Base-by-base conservation (phyloP, 2,888 invertebrate genomes). In the Idaea biselata region DNA sequence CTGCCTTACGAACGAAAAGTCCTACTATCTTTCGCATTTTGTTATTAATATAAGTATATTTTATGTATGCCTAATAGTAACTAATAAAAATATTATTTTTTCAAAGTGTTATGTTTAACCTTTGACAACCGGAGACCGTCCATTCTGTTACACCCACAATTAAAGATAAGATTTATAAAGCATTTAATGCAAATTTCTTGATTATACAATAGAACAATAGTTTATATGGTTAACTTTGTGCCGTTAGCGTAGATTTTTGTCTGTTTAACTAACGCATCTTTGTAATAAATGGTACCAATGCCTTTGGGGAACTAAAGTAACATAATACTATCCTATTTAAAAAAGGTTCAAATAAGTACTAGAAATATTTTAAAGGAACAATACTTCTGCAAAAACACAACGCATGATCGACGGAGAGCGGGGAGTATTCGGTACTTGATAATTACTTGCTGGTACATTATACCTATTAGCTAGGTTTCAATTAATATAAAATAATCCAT, bases 151-250 rank as follows among this genome's bases (percentile, higher is more conserved):
- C 62, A 65, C 31, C 58, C 6, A 44, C 57, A 61, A 60, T 60
- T 60, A 60, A 44, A 61, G 61, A 61, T 61, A 61, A 59, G 59
- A 57, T 59, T 25, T 56, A 60, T 57, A 59, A 55, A 57, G 53
- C 25, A 58, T 59, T 55, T 55, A 63, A 62, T 66, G 60, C 18
- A 18, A 63, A 64, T 62, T 58, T 58, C 64, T 58, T 33, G 53
- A 61, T 61, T 58, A 53, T 58, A 61, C 58, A 60, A 63, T 60
- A 63, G 53, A 62, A 58, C 63, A 31, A 61, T 63, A 59, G 63
- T 58, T 18, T 7, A 55, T 59, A 6, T n/a, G 31, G 58, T 60
- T 60, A 60, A 5, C 33, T 60, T 60, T 18, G 55, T 61, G 33
- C 57, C 16, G 17, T n/a, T 61, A 58, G 61, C 17, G 44, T 56